These are phyloP conservation scores for Helicoverpa assulta DNA, from an alignment of 2,888 invertebrate species.

Conservation along the genomic window DNA sequence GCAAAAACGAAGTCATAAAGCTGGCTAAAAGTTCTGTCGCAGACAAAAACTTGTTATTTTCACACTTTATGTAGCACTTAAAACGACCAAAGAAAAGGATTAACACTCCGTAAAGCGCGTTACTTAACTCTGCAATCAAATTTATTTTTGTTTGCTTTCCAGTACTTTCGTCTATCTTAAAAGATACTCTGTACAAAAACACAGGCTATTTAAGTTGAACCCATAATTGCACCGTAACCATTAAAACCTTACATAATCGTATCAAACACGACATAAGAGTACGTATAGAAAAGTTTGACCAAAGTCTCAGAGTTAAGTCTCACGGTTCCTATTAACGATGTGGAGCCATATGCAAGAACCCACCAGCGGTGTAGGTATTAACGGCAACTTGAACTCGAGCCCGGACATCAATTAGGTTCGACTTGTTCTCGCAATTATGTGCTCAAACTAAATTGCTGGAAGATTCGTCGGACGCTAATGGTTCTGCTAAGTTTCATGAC, in stretches of 20 bases:
- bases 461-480: constrained; percentile 86
- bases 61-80: constrained; percentile 46
- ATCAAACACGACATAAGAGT: constrained; percentile 48
- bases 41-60: constrained; percentile 58
- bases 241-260: constrained; percentile 43
- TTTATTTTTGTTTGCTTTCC: constrained; percentile 39
- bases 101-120: constrained; percentile 35
- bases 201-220: constrained; percentile 45
- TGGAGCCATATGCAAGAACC: constrained; percentile 72
- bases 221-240: constrained; percentile 53
- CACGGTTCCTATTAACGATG: constrained; percentile 59
- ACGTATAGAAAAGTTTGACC: constrained; percentile 28
- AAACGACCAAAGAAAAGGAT: constrained; percentile 48
- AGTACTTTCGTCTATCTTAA: constrained; percentile 16
- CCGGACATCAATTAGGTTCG: constrained; percentile 87
- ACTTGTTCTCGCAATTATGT: constrained; percentile 89
- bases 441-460: constrained; percentile 87
- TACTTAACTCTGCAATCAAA: constrained; percentile 43
- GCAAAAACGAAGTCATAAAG: constrained; percentile 46
- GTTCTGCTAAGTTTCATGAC: constrained; percentile 79
- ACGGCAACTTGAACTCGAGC: constrained; percentile 83
- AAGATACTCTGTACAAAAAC: constrained; percentile 24
- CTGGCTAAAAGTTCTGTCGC: constrained; percentile 37
- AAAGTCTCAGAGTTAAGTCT: constrained; percentile 46
- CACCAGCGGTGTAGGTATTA: constrained; percentile 68